Evolutionary conservation across 2,888 invertebrate species (phyloP).

Genomic region (Morinoia aosen): DNA sequence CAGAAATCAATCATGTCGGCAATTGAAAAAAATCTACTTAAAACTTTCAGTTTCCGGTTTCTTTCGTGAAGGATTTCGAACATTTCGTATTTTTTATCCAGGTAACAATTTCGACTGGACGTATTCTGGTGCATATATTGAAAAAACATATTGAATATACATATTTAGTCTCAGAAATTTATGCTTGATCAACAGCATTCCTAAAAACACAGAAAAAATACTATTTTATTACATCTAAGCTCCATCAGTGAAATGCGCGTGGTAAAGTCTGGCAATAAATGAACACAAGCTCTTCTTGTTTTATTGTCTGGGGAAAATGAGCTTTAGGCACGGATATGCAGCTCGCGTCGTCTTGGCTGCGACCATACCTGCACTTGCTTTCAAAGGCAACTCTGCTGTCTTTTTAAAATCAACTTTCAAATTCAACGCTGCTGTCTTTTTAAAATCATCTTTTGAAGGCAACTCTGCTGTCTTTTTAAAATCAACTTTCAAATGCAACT

Average conservation of each 20-base stretch:
- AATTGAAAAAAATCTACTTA: not conserved
- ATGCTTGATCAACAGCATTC: not conserved
- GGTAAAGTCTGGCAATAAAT: not conserved
- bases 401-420: not conserved
- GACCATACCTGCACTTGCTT: not conserved
- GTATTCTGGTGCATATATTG: too few species aligned
- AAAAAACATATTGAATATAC: too few species aligned
- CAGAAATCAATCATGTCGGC: too few species aligned
- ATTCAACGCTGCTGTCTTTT: not conserved
- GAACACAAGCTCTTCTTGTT: not conserved
- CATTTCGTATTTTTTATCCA: not conserved
- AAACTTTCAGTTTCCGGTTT: not conserved
- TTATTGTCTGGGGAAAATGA: not conserved
- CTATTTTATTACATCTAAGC: not conserved
- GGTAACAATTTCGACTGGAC: too few species aligned
- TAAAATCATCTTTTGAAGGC: too few species aligned
- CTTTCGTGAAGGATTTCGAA: not conserved
- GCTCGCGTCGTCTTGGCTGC: not conserved
- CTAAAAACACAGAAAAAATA: not conserved
- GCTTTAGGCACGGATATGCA: not conserved
- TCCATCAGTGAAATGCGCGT: not conserved
- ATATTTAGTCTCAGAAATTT: not conserved
- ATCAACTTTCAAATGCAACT: too few species aligned
- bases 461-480: too few species aligned
- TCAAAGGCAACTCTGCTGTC: not conserved